A percentile compares a stretch with the other conserved stretches of the same genome.
These are phyloP conservation scores for Bradynema listronoti DNA, from an alignment of 1,140 invertebrate species.

Conservation along the genomic window DNA sequence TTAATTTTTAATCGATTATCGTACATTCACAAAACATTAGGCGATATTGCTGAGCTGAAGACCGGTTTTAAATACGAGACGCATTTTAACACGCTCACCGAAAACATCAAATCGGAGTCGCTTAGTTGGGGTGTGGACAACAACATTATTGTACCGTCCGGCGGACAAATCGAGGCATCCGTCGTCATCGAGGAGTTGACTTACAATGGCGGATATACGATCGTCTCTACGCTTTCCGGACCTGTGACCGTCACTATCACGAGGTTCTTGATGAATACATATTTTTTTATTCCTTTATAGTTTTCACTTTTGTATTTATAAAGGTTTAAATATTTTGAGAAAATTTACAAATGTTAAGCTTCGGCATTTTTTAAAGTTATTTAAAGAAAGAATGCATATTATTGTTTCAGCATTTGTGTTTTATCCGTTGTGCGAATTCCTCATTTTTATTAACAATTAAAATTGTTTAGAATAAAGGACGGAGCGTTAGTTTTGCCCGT, in stretches of 20 bases:
- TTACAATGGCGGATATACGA: slow-evolving; percentile 59
- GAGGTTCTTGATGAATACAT: slow-evolving; percentile 27
- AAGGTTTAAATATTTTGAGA: slow-evolving; percentile 5
- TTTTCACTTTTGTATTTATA: slow-evolving; percentile 15
- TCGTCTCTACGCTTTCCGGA: slow-evolving; percentile 58
- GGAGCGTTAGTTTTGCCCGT: slow-evolving; percentile 51
- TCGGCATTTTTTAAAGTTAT: slow-evolving; percentile 20
- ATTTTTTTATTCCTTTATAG: slow-evolving; percentile 23
- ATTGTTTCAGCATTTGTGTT: no score
- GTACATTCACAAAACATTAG: slow-evolving; percentile 23
- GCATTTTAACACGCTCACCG: slow-evolving; percentile 59
- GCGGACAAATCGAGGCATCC: slow-evolving; percentile 58
- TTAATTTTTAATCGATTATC: not conserved
- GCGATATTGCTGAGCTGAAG: slow-evolving; percentile 60
- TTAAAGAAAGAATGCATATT: no score
- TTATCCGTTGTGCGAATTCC: no score
- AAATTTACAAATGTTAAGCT: no score
- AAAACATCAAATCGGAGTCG: slow-evolving; percentile 59
- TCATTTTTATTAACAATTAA: slow-evolving; percentile 18
- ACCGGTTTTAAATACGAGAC: slow-evolving; percentile 62
- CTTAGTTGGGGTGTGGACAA: slow-evolving; percentile 62
- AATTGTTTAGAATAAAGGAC: slow-evolving; percentile 42
- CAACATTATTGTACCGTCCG: slow-evolving; percentile 58
- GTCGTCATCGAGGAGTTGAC: slow-evolving; percentile 61
- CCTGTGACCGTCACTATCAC: slow-evolving; percentile 58